Base-by-base conservation (phyloP, 2,888 invertebrate species). In the Zelleria hepariella region DNA sequence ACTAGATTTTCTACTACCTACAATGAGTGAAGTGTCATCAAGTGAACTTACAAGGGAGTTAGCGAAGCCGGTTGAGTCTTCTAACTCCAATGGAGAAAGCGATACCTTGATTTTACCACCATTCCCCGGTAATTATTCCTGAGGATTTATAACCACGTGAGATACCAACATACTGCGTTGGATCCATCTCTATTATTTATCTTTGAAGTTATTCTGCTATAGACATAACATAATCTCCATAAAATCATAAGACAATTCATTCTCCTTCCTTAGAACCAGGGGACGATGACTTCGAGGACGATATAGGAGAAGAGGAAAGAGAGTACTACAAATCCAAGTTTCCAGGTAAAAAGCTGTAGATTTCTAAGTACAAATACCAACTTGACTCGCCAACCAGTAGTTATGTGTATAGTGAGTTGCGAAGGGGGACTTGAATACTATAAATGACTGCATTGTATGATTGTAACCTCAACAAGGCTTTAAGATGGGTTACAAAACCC, bases 281-380 rank as follows among this genome's bases (percentile, higher is more conserved):
- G 32, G 83, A 84, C 67, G 67, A 70, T 47, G 89, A 90, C 66
- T 91, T 91, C 67, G 90, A 91, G 63, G 86, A 89, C 18, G 86
- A 88, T 67, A 78, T 91, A 63, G 64, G 80, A 4, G 85, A 90
- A 63, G 90, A 90, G 61, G 92, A 92, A 68, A 85, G 82, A 52
- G 74, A 74, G 27, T 88, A 83, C 69, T 92, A 91, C 66, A 75
- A 80, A 63, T 78, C 74, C 64, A 86, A 86, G 65, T 92, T 89
- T 74, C 73, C 73, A 72, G 88, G 89, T 89, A 68, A 61, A 55
- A 49, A 32, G 7, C 32, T 24, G 24, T 27, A 7, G 42, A 2
- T 10, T 2, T n/a, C 2, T 4, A 42, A 2, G 42, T n/a, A 5
- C 2, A 2, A 4, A 15, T 2, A 2, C 2, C 6, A 2, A 42